Percentiles rank a stretch among this genome's conserved stretches.
Evolutionary conservation across 2,888 invertebrate species (phyloP).

Genomic region (Mesorhabditis spiculigera): DNA sequence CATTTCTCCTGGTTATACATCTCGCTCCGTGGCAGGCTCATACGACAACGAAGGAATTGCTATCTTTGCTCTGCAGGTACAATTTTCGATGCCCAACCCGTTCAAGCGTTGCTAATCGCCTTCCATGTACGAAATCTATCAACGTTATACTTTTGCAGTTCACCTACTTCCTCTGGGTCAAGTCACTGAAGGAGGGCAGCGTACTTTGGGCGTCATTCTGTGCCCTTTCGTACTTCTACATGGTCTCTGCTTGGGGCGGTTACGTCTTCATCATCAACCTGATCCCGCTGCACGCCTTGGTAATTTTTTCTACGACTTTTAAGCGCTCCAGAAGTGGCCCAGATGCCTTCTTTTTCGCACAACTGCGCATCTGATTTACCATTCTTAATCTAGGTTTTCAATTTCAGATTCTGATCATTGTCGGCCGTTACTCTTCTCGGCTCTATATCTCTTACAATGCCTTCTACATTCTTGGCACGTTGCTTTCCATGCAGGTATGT

Average conservation of each 20-base stretch:
- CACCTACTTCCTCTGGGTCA: constrained; percentile 96
- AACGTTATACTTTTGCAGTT: constrained; percentile 66
- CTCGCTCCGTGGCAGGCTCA: constrained; percentile 95
- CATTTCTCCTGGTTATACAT: constrained; percentile 95
- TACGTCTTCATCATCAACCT: constrained; percentile 99
- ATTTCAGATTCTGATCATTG: constrained; percentile 5
- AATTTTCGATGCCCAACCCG: neutral
- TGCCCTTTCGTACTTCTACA: constrained; percentile 95
- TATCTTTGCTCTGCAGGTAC: constrained; percentile 82
- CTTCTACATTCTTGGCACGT: constrained; percentile 89
- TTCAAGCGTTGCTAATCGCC: neutral
- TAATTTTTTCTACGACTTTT: constrained; percentile 62
- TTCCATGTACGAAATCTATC: neutral
- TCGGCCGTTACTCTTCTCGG: constrained; percentile 35
- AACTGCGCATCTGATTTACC: neutral
- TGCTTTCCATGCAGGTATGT: constrained; percentile 86
- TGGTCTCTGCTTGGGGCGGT: constrained; percentile 99
- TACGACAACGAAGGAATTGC: constrained; percentile 99
- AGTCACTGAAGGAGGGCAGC: constrained; percentile 93
- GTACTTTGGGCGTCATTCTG: constrained; percentile 92
- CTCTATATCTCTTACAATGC: constrained; percentile 77
- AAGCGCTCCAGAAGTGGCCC: neutral
- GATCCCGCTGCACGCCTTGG: constrained; percentile 95
- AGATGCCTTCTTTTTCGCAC: neutral
- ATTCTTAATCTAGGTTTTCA: neutral